Conservation (phyloP, 2,888 invertebrate genomes). For the Nomada fucata region DNA sequence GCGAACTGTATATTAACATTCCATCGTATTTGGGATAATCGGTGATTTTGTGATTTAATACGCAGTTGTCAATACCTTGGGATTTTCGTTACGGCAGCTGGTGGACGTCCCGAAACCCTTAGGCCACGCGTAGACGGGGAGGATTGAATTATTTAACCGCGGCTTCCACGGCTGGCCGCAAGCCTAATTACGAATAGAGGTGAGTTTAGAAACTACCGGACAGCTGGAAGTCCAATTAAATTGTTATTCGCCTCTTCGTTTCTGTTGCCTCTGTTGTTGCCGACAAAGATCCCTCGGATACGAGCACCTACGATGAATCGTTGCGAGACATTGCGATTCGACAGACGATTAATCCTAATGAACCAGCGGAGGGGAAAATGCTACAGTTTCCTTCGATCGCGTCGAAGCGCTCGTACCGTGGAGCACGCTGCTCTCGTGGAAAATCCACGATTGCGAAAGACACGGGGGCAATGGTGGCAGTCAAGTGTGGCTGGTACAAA, state of each 20-base stretch:
- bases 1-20: background rate
- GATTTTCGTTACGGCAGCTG: constrained; percentile 53
- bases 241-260: constrained; percentile 55
- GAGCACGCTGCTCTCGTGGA: background rate
- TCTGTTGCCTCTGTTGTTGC: constrained; percentile 20
- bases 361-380: background rate
- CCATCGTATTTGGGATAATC: constrained; percentile 8
- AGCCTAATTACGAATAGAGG: constrained; percentile 70
- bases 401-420: too few relatives aligned
- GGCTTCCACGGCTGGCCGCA: constrained; percentile 56
- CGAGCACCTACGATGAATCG: background rate
- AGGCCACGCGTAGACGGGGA: constrained; percentile 53
- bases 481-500: background rate
- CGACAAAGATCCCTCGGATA: constrained; percentile 5
- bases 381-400: too few relatives aligned
- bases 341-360: background rate
- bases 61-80: constrained; percentile 46
- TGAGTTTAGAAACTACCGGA: constrained; percentile 58
- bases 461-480: background rate
- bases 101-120: constrained; percentile 43
- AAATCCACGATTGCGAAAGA: background rate
- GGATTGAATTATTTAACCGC: constrained; percentile 69
- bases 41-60: constrained; percentile 43
- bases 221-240: constrained; percentile 64
- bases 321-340: background rate